These are phyloP conservation scores for Drosophila tsacasi DNA, from an alignment of 1,140 invertebrate genomes.

Conservation along the genomic window DNA sequence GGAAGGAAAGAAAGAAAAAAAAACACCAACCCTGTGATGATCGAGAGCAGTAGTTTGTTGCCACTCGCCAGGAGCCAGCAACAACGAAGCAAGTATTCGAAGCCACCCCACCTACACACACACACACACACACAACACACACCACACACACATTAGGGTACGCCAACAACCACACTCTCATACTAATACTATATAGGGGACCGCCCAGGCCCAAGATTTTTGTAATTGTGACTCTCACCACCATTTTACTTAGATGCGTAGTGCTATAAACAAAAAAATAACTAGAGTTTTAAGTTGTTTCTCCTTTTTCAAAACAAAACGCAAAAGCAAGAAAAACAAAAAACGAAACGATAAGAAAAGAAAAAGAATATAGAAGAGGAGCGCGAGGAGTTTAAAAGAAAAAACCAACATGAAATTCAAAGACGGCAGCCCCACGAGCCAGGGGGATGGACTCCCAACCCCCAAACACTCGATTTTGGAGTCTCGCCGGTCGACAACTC, in stretches of 20 bases:
- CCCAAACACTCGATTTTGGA: conserved; percentile 32
- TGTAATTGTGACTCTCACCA: conserved; percentile 83
- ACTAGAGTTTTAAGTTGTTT: conserved; percentile 81
- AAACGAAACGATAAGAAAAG: conserved; percentile 1
- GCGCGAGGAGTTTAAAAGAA: conserved; percentile 19
- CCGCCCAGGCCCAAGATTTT: conserved; percentile 35
- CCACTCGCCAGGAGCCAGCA: conserved; percentile 57
- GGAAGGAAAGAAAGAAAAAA: conserved; percentile 7
- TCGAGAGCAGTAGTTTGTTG: conserved; percentile 79
- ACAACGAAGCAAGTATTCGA: conserved; percentile 83
- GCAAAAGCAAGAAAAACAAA: conserved; percentile 50
- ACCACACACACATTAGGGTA: conserved; percentile 58
- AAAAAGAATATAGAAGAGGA: conserved; percentile 2
- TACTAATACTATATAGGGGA: conserved; percentile 64
- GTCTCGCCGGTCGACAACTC: conserved; percentile 77
- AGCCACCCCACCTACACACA: conserved; percentile 81
- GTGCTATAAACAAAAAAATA: conserved; percentile 73
- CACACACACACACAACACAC: conserved; percentile 30
- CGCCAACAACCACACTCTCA: conserved; percentile 57
- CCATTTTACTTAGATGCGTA: conserved; percentile 83
- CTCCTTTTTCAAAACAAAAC: conserved; percentile 70
- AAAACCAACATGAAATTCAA: conserved; percentile 80
- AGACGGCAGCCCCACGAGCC: conserved; percentile 60
- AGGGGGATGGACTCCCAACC: not conserved
- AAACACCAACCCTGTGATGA: conserved; percentile 59